phyloP scores from a whole-genome alignment of 2,888 invertebrate genomes.

The Mythimna loreyi region DNA sequence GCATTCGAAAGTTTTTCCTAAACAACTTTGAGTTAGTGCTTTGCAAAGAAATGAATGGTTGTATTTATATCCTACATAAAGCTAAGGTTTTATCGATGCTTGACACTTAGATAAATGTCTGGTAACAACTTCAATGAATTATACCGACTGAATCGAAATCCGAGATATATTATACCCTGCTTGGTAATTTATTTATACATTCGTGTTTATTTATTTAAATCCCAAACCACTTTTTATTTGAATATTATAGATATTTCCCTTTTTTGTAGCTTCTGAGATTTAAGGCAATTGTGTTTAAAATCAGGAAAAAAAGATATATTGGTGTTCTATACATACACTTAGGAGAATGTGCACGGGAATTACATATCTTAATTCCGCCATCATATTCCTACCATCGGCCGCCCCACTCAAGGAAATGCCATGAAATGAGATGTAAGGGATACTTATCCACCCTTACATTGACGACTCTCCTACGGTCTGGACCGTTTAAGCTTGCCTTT shows the following conservation, averaged over 20 bases:
- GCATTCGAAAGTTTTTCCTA: conserved; percentile 5
- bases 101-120: conserved; percentile 18
- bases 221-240: neutral
- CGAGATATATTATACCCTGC: neutral
- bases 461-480: no score
- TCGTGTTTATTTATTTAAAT: neutral
- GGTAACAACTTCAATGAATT: conserved; percentile 12
- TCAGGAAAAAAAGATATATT: neutral
- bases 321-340: no score
- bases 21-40: conserved; percentile 6
- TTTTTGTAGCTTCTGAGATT: neutral
- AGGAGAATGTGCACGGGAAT: no score
- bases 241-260: neutral
- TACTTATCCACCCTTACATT: no score
- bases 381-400: no score
- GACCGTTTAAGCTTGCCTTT: no score
- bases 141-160: neutral
- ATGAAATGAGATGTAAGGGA: no score
- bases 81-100: conserved; percentile 17
- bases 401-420: no score
- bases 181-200: neutral
- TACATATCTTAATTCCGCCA: no score
- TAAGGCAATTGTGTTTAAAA: neutral
- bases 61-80: conserved; percentile 15
- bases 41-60: conserved; percentile 4